Evolutionary conservation across 2,797 vertebrate genomes (phyloP), one percentile per base, ranked within the genome.

Genomic region (Spea hammondii): DNA sequence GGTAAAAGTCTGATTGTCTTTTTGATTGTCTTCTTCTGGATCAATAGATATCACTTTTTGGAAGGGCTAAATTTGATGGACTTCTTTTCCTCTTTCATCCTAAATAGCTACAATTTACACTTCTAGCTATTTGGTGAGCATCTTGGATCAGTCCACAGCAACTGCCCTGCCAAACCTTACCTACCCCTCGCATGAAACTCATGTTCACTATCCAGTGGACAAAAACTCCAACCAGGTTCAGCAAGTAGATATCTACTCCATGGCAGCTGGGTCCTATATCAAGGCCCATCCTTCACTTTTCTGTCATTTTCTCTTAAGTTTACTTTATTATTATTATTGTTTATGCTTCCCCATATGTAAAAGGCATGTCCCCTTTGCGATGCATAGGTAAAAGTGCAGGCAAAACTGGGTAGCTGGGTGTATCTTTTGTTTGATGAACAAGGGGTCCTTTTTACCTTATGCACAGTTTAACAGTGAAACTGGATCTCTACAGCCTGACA

Each of bases 401-500:
- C 66, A 85, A 65, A 82, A 73, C 90, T 89, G 88, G 86, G 85
- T 82, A 89, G 85, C 87, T 85, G 86, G 87, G 86, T 62, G 55
- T 88, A 90, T 85, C 87, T 91, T 88, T 89, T 86, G 83, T 88
- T 85, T 88, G 89, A 91, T 88, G 86, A 90, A 86, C 89, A 88
- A 89, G 89, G 59, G 90, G 89, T 88, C 86, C 88, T 32, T 32
- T 88, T 78, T 85, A 81, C 88, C 91, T 94, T 92, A 87, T 93
- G 94, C 92, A 92, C 86, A 90, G 90, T 90, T 32, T 93, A 72
- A 94, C 92, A 90, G 88, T 93, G 92, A 92, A 93, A 93, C 93
- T 92, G 93, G 92, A 92, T 91, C 93, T 94, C 92, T 93, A 88
- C 87, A 88, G 88, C 90, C 92, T 90, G 91, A 93, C 91, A 95